phyloP scores from a whole-genome alignment of 2,797 vertebrate genomes.

The Schizopygopsis malacanthus region DNA sequence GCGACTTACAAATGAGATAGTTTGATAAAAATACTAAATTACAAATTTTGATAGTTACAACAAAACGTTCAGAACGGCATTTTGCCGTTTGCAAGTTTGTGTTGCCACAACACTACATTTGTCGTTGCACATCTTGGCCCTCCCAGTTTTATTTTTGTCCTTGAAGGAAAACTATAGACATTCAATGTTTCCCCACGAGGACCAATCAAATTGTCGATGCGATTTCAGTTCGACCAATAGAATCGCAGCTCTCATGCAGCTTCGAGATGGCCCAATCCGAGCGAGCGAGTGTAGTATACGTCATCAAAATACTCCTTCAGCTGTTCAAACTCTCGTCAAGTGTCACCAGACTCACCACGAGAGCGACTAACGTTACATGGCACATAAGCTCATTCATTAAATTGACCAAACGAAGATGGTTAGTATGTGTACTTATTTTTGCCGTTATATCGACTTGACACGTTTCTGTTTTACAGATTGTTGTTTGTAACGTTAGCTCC shows the following conservation, averaged over 20 bases:
- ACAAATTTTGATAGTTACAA: too few species aligned
- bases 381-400: conserved; percentile 25
- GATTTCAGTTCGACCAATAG: conserved; percentile 46
- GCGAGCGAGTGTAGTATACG: conserved; percentile 31
- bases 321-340: conserved; percentile 48
- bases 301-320: conserved; percentile 62
- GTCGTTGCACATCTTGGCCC: background rate
- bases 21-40: too few species aligned
- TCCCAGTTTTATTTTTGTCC: conserved; percentile 54
- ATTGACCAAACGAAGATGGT: conserved; percentile 52
- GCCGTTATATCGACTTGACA: background rate
- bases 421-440: conserved; percentile 13
- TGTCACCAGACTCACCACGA: background rate
- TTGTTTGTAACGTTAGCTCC: background rate
- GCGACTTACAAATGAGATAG: too few species aligned
- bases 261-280: background rate
- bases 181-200: background rate
- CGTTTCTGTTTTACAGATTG: background rate
- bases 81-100: background rate
- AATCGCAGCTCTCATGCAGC: background rate
- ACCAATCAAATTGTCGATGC: conserved; percentile 41
- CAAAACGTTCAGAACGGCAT: too few species aligned
- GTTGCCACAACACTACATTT: conserved; percentile 38
- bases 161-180: background rate
- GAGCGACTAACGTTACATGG: conserved; percentile 36